phyloP scores from a whole-genome alignment of 2,113 vertebrate species.

The Rousettus leschenaultii region DNA sequence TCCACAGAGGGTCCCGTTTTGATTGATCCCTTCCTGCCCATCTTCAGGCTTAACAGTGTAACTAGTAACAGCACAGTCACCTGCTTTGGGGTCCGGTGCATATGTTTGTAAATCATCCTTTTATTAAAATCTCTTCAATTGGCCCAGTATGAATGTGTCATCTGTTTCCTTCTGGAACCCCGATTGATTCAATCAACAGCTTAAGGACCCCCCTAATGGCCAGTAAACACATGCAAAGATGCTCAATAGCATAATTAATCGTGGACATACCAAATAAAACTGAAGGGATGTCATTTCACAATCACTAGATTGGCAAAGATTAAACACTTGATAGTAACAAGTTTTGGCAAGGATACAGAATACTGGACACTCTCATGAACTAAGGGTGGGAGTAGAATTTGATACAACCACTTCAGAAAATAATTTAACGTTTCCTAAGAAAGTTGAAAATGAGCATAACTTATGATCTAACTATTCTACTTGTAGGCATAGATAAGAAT shows the following conservation, averaged over 20 bases:
- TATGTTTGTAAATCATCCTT: not conserved
- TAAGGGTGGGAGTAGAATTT: not conserved
- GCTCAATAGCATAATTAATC: not conserved
- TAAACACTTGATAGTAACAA: not conserved
- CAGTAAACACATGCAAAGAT: not conserved
- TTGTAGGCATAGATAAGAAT: not conserved
- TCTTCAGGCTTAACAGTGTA: not conserved
- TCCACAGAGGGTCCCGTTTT: not conserved
- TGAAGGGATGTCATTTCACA: not conserved
- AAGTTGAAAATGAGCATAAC: not conserved
- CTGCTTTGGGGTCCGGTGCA: not conserved
- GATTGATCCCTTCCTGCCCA: rapidly evolving
- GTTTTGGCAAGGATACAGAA: not conserved
- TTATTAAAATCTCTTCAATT: not conserved
- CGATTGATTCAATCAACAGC: not conserved
- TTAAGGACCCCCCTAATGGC: not conserved
- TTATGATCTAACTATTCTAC: not conserved
- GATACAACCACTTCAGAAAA: not conserved
- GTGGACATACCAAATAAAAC: not conserved
- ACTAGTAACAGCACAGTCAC: not conserved
- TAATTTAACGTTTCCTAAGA: not conserved
- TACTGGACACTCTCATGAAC: not conserved
- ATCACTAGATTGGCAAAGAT: not conserved
- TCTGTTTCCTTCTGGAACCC: not conserved
- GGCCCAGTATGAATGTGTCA: rapidly evolving